A percentile compares a stretch with the other conserved stretches of the same genome.
phyloP scores from a whole-genome alignment of 2,113 vertebrate species.

The Bungarus multicinctus region DNA sequence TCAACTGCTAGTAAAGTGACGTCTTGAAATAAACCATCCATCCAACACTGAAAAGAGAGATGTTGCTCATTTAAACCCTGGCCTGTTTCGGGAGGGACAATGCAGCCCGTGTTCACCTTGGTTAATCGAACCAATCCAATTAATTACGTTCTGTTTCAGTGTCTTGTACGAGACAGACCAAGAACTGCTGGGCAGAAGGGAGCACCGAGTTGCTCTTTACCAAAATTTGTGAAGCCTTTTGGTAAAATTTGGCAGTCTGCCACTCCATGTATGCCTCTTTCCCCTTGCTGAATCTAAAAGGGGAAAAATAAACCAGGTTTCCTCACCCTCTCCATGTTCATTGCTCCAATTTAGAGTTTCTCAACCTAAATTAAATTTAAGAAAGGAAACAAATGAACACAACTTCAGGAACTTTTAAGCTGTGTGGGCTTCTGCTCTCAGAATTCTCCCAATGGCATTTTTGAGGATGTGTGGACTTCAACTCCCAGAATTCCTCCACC shows the following conservation, averaged over 20 bases:
- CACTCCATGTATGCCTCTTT: not conserved
- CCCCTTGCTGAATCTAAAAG: not conserved
- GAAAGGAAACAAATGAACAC: not conserved
- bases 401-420: not conserved
- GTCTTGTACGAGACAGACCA: not conserved
- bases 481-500: not conserved
- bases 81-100: not conserved
- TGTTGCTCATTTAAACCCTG: not conserved
- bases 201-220: not conserved
- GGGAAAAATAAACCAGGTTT: not conserved
- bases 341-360: not conserved
- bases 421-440: not conserved
- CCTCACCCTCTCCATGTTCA: not conserved
- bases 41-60: not conserved
- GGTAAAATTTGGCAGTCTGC: not conserved
- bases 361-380: not conserved
- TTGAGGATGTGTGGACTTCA: not conserved
- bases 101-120: not conserved
- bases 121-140: not conserved
- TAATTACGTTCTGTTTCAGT: not conserved
- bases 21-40: constrained; percentile 8
- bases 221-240: not conserved
- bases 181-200: not conserved
- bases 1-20: not conserved
- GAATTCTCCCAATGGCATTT: not conserved